Conservation (phyloP, 2,113 vertebrate species). For the Vulpes lagopus region DNA sequence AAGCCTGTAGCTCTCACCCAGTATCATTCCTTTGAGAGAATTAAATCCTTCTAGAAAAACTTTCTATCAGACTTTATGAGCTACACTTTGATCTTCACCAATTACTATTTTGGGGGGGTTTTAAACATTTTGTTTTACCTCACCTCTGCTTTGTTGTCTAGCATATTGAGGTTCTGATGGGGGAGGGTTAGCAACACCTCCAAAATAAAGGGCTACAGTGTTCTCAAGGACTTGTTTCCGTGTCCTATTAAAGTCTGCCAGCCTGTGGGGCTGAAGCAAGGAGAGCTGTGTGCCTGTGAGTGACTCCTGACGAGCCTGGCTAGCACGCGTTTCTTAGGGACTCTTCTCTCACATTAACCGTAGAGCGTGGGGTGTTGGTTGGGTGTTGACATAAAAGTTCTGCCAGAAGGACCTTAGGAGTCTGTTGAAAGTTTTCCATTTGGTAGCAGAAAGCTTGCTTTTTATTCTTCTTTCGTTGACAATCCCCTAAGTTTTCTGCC, state of each 20-base stretch:
- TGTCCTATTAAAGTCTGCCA: constrained; percentile 80
- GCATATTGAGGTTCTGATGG: constrained; percentile 69
- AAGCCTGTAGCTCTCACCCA: no score
- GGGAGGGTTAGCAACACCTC: constrained; percentile 79
- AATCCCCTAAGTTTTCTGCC: constrained; percentile 40
- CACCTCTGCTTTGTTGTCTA: constrained; percentile 71
- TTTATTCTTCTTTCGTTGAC: constrained; percentile 47
- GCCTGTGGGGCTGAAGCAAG: constrained; percentile 77
- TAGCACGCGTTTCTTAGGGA: constrained; percentile 50
- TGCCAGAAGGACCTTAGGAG: constrained; percentile 60
- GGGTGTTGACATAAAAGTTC: constrained; percentile 65
- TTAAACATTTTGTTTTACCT: neutral
- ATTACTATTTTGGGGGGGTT: constrained; percentile 30
- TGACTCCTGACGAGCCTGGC: constrained; percentile 72
- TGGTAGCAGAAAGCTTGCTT: neutral
- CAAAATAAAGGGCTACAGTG: constrained; percentile 77
- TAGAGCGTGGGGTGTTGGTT: constrained; percentile 40
- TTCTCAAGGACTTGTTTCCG: constrained; percentile 81
- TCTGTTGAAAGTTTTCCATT: constrained; percentile 35
- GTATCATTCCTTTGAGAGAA: constrained; percentile 29
- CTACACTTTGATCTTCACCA: constrained; percentile 62
- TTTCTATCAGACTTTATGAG: constrained; percentile 62
- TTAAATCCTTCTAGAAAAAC: constrained; percentile 68
- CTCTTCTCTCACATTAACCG: constrained; percentile 67
- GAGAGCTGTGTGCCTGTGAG: constrained; percentile 72